Conservation (phyloP, 2,888 invertebrate species). For the Hirtodrosophila duncani region DNA sequence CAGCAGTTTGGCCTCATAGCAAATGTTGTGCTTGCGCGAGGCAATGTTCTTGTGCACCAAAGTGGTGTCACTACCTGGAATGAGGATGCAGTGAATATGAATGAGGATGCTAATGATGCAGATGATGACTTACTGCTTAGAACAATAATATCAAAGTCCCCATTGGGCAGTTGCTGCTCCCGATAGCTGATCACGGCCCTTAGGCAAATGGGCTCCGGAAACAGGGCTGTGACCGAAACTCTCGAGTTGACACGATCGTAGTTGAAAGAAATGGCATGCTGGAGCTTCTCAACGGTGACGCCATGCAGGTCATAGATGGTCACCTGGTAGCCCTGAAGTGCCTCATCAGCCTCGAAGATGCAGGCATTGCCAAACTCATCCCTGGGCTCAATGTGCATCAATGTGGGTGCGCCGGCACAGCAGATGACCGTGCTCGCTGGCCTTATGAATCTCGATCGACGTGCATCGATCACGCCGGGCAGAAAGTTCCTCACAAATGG, state of each 20-base stretch:
- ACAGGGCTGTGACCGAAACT: slow-evolving; percentile 87
- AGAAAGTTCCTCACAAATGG: slow-evolving; percentile 91
- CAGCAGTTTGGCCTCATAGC: slow-evolving; percentile 90
- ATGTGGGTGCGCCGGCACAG: slow-evolving; percentile 86
- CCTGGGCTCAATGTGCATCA: slow-evolving; percentile 91
- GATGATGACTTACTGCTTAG: slow-evolving; percentile 84
- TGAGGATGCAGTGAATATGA: not conserved
- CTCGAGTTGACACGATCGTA: slow-evolving; percentile 89
- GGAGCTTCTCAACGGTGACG: slow-evolving; percentile 80
- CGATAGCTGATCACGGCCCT: slow-evolving; percentile 88
- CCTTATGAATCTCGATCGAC: slow-evolving; percentile 89
- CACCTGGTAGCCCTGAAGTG: slow-evolving; percentile 84
- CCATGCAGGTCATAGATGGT: slow-evolving; percentile 82
- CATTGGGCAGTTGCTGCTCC: slow-evolving; percentile 88
- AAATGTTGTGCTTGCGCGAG: slow-evolving; percentile 89
- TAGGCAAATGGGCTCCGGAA: slow-evolving; percentile 89
- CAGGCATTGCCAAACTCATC: slow-evolving; percentile 95
- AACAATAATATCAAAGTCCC: slow-evolving; percentile 94
- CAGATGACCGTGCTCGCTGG: slow-evolving; percentile 92
- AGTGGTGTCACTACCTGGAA: slow-evolving; percentile 86
- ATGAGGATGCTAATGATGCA: not conserved
- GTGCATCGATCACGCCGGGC: slow-evolving; percentile 90
- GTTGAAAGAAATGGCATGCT: slow-evolving; percentile 82
- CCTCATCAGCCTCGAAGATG: slow-evolving; percentile 81
- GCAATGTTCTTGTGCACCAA: slow-evolving; percentile 92